Conservation (phyloP, 2,113 vertebrate species). For the Gorilla gorilla region DNA sequence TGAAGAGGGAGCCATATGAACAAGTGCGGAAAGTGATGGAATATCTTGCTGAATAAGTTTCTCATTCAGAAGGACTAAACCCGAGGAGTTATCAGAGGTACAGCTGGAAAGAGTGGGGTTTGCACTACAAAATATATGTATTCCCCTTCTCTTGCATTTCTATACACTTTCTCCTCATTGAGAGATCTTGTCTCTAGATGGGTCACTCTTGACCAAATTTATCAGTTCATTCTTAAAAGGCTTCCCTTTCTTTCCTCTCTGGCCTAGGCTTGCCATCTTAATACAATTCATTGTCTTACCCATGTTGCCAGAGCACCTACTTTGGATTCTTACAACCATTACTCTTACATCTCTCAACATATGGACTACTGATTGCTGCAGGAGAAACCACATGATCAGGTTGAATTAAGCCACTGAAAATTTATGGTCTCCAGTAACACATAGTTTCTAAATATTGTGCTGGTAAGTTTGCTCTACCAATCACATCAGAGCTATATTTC, state of each 20-base stretch:
- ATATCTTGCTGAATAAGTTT: not conserved
- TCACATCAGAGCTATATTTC: not conserved
- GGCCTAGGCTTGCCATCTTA: not conserved
- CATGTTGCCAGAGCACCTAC: not conserved
- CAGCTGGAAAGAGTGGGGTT: too few relatives aligned
- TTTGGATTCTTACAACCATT: not conserved
- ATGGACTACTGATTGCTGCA: not conserved
- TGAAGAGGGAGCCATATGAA: not conserved
- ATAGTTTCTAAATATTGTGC: not conserved
- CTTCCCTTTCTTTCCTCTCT: not conserved
- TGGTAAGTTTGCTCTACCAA: not conserved
- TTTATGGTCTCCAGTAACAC: not conserved
- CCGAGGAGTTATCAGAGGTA: fast-evolving
- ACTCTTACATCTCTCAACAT: not conserved
- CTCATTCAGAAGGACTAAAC: not conserved
- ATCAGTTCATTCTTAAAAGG: not conserved
- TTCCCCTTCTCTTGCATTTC: not conserved
- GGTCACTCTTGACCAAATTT: not conserved
- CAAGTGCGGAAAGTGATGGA: not conserved
- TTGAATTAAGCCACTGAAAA: not conserved
- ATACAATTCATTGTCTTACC: not conserved
- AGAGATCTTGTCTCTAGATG: not conserved
- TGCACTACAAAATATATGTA: not conserved
- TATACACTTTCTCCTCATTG: not conserved
- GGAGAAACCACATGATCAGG: not conserved